Base-by-base conservation (phyloP, 1,140 invertebrate genomes). In the Aethina tumida region DNA sequence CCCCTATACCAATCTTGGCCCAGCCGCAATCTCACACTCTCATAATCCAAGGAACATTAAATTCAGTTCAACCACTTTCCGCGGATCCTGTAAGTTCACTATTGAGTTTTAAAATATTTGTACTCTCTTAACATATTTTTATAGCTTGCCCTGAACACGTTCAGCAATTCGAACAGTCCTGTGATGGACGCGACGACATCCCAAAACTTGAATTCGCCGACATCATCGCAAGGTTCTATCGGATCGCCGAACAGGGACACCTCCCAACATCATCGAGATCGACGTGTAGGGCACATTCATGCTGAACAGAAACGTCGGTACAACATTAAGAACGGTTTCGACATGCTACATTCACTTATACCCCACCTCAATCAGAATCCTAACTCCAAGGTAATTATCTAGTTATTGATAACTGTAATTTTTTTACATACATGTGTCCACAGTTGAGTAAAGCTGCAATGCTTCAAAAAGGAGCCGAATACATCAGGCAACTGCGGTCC, bases 261-360 rank as follows among this genome's bases (percentile, higher is more conserved):
- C 25, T 41, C 50, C 9, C 32, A 39, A 19, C 53, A 60, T 17
- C 59, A 62, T 31, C 79, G 83, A 53, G 73, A 84, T 45, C 71
- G 84, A 20, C 70, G 85, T 25, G 78, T 75, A 26, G 83, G 88
- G 17, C 95, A 98, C 63, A 88, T 96, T 41, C 93, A 97, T 62
- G 92, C 95, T 0, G 96, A 99, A 61, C 94, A 98, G 67, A 99
- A 98, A 62, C 74, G 96, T 19, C 74, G 95, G 22, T 94, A 89
- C 59, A 97, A 96, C 59, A 96, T 97, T 47, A 97, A 97, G 70
- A 93, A 87, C 67, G 93, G 94, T 15, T 97, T 97, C 65, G 93
- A 98, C 63, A 84, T 83, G 59, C 69, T 98, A 35, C 87, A 95
- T 62, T 80, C 79, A 39, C 70, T 98, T n/a, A 91, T 97, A 57